Conservation (phyloP, 2,888 invertebrate genomes). For the Hermaeophaga mercurialis region DNA sequence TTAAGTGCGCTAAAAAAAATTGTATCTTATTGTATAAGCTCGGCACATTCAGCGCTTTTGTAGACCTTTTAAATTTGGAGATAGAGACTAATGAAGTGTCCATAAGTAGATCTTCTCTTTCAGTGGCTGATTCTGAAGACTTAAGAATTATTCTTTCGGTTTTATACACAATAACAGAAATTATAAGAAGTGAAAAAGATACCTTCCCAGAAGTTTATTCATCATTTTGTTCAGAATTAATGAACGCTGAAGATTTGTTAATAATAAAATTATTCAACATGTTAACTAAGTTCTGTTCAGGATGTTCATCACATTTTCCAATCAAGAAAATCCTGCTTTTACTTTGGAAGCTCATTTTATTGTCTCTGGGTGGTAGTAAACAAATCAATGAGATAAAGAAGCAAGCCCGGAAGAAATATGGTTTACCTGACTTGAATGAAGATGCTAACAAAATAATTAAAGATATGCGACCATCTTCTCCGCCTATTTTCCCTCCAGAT, state of each 20-base stretch:
- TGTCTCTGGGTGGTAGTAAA: slow-evolving; percentile 90
- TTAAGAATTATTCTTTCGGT: slow-evolving; percentile 91
- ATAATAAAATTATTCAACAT: slow-evolving; percentile 90
- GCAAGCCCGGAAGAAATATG: slow-evolving; percentile 70
- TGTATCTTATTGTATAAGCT: slow-evolving; percentile 86
- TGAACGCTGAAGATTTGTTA: slow-evolving; percentile 79
- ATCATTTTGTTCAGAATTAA: slow-evolving; percentile 64
- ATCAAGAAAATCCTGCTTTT: slow-evolving; percentile 94
- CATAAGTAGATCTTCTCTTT: slow-evolving; percentile 77
- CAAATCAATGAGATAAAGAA: slow-evolving; percentile 78
- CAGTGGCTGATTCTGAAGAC: slow-evolving; percentile 89
- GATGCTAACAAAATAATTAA: slow-evolving; percentile 94
- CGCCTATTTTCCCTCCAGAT: slow-evolving; percentile 91
- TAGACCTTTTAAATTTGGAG: slow-evolving; percentile 93
- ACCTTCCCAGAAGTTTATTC: slow-evolving; percentile 58
- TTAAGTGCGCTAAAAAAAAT: slow-evolving; percentile 81
- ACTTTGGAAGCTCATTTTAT: slow-evolving; percentile 93
- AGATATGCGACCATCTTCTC: slow-evolving; percentile 93
- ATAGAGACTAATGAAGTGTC: slow-evolving; percentile 80
- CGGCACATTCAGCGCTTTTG: slow-evolving; percentile 88
- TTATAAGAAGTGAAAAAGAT: slow-evolving; percentile 76
- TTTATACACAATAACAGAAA: slow-evolving; percentile 94
- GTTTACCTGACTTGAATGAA: slow-evolving; percentile 80
- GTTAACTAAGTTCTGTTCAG: slow-evolving; percentile 96
- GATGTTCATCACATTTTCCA: slow-evolving; percentile 95